These are phyloP conservation scores for Lycocorax pyrrhopterus DNA, from an alignment of 2,113 vertebrate genomes.

Conservation along the genomic window DNA sequence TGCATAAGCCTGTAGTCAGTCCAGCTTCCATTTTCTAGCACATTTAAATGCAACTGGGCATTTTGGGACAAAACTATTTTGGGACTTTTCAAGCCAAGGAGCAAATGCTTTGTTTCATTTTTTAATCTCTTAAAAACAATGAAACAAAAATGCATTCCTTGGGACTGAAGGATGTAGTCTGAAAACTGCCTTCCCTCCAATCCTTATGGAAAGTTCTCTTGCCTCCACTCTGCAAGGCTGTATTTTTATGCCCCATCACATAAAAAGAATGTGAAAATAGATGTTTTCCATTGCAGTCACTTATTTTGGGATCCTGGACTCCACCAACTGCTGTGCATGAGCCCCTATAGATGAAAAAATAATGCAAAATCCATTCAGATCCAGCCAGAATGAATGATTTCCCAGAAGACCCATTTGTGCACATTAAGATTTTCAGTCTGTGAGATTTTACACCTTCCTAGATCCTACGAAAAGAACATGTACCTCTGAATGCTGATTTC, in stretches of 20 bases:
- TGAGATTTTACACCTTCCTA: not conserved
- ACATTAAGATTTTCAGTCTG: not conserved
- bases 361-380: not conserved
- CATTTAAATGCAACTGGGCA: not conserved
- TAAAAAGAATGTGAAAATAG: not conserved
- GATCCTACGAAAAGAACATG: not conserved
- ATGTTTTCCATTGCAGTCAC: not conserved
- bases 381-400: not conserved
- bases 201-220: not conserved
- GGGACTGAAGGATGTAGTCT: not conserved
- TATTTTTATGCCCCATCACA: not conserved
- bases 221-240: not conserved
- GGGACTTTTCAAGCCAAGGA: not conserved
- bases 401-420: not conserved
- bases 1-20: not conserved
- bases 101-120: not conserved
- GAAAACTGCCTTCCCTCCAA: not conserved
- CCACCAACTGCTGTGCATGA: not conserved
- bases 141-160: not conserved
- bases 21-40: not conserved
- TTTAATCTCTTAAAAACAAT: not conserved
- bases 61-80: no score
- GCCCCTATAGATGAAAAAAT: not conserved
- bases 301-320: not conserved
- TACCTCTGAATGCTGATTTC: not conserved